Conservation (phyloP, 2,888 invertebrate species). For the Drosophila parthenogenetica region DNA sequence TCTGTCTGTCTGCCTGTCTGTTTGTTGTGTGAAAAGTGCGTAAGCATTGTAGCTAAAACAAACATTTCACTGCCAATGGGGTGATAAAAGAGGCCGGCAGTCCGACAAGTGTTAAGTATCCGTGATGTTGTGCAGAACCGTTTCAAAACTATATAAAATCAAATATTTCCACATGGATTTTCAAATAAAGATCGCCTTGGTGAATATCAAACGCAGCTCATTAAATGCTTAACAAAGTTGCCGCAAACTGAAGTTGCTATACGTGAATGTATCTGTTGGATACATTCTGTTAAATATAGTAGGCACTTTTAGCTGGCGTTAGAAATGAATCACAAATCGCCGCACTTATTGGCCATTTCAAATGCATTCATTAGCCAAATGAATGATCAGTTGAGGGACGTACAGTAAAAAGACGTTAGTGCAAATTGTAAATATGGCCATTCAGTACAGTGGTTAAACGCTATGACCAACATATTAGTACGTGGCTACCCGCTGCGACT, state of each 20-base stretch:
- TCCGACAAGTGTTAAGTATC: conserved; percentile 45
- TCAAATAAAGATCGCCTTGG: conserved; percentile 44
- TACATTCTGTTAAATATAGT: conserved; percentile 66
- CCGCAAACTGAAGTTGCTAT: conserved; percentile 16
- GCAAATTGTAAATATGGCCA: conserved; percentile 70
- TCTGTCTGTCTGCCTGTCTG: conserved; percentile 4
- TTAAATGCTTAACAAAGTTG: conserved; percentile 51
- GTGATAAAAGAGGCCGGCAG: conserved; percentile 58
- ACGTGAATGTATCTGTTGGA: conserved; percentile 7
- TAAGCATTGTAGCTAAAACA: conserved; percentile 66
- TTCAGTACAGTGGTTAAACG: conserved; percentile 72
- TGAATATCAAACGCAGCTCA: conserved; percentile 63
- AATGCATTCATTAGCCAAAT: conserved; percentile 50
- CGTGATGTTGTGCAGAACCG: conserved; percentile 67
- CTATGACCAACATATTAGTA: conserved; percentile 55
- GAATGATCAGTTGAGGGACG: conserved; percentile 49
- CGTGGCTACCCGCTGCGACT: conserved; percentile 62
- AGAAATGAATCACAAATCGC: conserved; percentile 73
- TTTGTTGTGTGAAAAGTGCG: conserved; percentile 71
- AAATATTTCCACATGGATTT: conserved; percentile 74
- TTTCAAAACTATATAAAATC: conserved; percentile 61
- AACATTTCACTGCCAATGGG: conserved; percentile 69
- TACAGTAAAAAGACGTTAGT: conserved; percentile 43
- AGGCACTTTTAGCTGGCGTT: conserved; percentile 60
- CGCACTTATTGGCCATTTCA: conserved; percentile 61